phyloP scores from a whole-genome alignment of 2,113 vertebrate genomes.

The Anoura caudifer region DNA sequence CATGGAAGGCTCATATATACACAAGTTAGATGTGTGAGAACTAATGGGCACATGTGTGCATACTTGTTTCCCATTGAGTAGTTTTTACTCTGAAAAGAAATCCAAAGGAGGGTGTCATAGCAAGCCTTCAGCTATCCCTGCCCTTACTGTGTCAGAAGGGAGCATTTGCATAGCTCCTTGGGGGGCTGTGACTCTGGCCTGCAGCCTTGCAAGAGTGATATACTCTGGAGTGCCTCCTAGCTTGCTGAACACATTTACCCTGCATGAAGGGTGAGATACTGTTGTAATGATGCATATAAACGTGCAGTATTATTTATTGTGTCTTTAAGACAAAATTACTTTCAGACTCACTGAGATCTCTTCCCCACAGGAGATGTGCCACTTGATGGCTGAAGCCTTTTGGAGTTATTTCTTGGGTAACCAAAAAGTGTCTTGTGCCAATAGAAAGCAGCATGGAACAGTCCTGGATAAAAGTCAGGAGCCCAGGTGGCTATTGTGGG shows the following conservation, averaged over 20 bases:
- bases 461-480: conserved; percentile 28
- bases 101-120: neutral
- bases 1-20: neutral
- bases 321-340: conserved; percentile 30
- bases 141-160: neutral
- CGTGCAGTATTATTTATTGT: neutral
- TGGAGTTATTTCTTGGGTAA: conserved; percentile 51
- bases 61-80: neutral
- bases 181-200: neutral
- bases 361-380: conserved; percentile 56
- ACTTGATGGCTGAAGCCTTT: conserved; percentile 46
- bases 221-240: neutral
- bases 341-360: conserved; percentile 49
- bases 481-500: neutral
- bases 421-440: conserved; percentile 21
- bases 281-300: conserved; percentile 13
- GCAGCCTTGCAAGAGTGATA: neutral
- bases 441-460: conserved; percentile 12
- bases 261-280: neutral
- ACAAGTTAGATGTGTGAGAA: neutral
- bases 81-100: neutral
- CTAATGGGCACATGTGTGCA: neutral
- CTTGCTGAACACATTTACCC: neutral
- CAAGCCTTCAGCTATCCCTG: neutral
- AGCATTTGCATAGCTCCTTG: neutral